Evolutionary conservation across 2,888 invertebrate genomes (phyloP).

Genomic region (Melinopterus prodromus): DNA sequence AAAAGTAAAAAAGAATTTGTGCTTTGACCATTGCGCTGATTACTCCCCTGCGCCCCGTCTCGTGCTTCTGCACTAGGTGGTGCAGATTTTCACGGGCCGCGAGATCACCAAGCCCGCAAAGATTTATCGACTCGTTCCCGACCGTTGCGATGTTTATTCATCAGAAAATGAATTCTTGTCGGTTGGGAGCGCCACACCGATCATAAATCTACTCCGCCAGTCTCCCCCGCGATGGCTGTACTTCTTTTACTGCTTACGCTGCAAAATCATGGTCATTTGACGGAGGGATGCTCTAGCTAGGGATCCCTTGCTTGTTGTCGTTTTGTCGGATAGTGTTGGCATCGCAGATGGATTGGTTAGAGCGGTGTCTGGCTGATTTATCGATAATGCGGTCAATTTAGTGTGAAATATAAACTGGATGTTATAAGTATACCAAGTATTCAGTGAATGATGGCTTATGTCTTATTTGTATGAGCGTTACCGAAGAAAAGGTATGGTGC

Average conservation of each 20-base stretch:
- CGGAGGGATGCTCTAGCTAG: background rate
- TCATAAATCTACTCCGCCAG: background rate
- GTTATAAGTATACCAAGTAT: background rate
- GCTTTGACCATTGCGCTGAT: background rate
- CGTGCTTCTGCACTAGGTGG: background rate
- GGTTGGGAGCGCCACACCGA: background rate
- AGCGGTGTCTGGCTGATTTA: background rate
- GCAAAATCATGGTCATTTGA: background rate
- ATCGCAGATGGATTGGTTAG: background rate
- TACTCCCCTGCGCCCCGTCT: background rate
- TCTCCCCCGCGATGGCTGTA: background rate
- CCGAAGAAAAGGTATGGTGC: too few relatives aligned
- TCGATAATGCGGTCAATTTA: background rate
- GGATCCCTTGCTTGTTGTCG: background rate
- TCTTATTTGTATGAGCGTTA: background rate
- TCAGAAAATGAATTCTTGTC: conserved; percentile 4
- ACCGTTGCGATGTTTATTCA: conserved; percentile 4
- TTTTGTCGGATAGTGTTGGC: background rate
- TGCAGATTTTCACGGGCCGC: background rate
- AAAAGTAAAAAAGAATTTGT: background rate
- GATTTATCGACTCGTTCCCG: background rate
- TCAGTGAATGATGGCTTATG: background rate
- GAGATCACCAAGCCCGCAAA: background rate
- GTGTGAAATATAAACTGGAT: background rate
- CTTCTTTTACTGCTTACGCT: background rate